A percentile compares a stretch with the other conserved stretches of the same genome.
phyloP scores from a whole-genome alignment of 2,888 invertebrate species.

The Pammene aurita region DNA sequence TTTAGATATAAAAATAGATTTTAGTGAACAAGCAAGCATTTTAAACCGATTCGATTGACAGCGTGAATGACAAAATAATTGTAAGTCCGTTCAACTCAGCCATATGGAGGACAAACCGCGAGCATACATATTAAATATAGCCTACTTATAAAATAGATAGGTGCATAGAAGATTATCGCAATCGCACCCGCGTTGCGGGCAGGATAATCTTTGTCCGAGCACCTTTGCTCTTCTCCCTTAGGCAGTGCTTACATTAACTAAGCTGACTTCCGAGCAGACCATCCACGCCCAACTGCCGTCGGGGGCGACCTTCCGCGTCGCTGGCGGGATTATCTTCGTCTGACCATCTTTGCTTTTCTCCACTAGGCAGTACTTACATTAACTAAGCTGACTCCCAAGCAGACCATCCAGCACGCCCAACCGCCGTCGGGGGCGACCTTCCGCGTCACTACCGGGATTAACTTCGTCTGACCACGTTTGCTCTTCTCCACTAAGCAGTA shows the following conservation, averaged over 20 bases:
- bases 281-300: constrained; percentile 96
- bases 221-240: constrained; percentile 65
- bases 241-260: constrained; percentile 89
- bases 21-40: not conserved
- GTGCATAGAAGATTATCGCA: no score
- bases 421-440: constrained; percentile 93
- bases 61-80: not conserved
- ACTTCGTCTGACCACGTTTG: constrained; percentile 66
- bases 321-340: constrained; percentile 63
- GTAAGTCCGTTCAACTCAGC: constrained; percentile 7
- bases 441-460: constrained; percentile 75
- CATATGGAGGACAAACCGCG: not conserved
- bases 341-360: constrained; percentile 76
- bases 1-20: no score
- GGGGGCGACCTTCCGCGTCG: constrained; percentile 88
- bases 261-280: constrained; percentile 91
- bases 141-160: no score
- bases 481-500: constrained; percentile 67
- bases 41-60: not conserved
- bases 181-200: constrained; percentile 80
- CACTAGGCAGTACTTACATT: constrained; percentile 46
- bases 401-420: constrained; percentile 95
- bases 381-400: constrained; percentile 80
- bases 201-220: constrained; percentile 58
- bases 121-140: not conserved